A percentile compares a stretch with the other conserved stretches of the same genome.
Conservation (phyloP, 2,888 invertebrate species). For the Cyclophora albipunctata region DNA sequence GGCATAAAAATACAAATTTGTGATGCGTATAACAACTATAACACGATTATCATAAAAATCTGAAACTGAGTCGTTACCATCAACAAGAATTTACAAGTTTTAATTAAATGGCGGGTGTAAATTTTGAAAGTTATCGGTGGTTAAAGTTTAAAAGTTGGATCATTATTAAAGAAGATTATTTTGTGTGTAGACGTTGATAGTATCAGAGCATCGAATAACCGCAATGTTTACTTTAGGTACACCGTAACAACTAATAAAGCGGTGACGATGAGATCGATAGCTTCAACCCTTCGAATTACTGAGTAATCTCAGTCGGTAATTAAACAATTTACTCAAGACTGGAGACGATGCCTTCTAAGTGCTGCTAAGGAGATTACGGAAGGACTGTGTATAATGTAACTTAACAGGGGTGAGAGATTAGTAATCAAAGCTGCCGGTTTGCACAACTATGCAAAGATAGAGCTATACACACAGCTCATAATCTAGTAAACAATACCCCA, state of each 20-base stretch:
- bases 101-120: too few species aligned
- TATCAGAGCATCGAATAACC: too few species aligned
- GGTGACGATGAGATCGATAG: slow-evolving; percentile 49
- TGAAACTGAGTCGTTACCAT: too few species aligned
- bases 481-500: neutral
- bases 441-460: neutral
- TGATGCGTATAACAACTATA: too few species aligned
- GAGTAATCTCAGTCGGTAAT: slow-evolving; percentile 61
- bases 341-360: slow-evolving; percentile 50
- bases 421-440: slow-evolving; percentile 28
- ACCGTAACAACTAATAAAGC: too few species aligned
- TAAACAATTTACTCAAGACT: slow-evolving; percentile 62
- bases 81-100: too few species aligned
- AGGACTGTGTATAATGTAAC: slow-evolving; percentile 20
- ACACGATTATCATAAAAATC: too few species aligned
- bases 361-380: slow-evolving; percentile 39
- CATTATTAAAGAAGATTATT: too few species aligned
- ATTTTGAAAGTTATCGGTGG: too few species aligned
- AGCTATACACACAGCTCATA: neutral
- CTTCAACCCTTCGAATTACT: slow-evolving; percentile 50
- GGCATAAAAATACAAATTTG: neutral
- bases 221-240: too few species aligned
- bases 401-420: slow-evolving; percentile 24
- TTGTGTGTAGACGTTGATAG: too few species aligned
- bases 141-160: too few species aligned